Evolutionary conservation across 1,140 invertebrate species (phyloP), one percentile per base, ranked within the genome.

Genomic region (Ceratina australensis): DNA sequence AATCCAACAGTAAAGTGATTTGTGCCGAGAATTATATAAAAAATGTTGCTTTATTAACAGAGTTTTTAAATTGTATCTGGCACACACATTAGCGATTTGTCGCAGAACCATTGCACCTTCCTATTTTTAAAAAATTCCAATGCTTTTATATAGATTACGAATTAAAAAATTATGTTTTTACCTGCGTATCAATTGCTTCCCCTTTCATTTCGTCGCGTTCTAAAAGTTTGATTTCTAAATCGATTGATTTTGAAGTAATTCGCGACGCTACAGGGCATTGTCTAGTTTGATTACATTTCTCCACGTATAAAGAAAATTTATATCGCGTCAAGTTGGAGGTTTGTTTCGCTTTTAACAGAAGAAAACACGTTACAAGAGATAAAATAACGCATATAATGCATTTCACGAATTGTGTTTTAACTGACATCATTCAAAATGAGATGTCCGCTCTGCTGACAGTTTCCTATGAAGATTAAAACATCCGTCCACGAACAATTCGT

Each of bases 1-100:
- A 18, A 93, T 91, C 92, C 92, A 93, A 76, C 92, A 93, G 57
- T 91, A 92, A 10, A 93, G 54, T 12, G 82, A 80, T 60, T 86
- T 87, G 42, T 91, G 80, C 61, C 89, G 59, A 26, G 81, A 69
- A 71, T 82, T 87, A 28, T 92, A 88, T 22, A 92, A 86, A 87
- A 92, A 93, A 83, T 93, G 82, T 42, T 56, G 86, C 60, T 81
- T 90, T 28, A 52, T 71, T 22, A 91, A 74, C 33, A 69, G 72
- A 26, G 86, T 87, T 16, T 54, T 91, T 52, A 90, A 72, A 67
- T 91, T 90, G 65, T 92, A 88, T 72, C 90, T 90, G 1, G 42
- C 42, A 52, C 91, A 92, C 59, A 83, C 86, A 28, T 85, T 80
- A 2, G 67, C 77, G 59, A 89, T 77, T 76, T 80, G 83, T 72